Percentiles rank a stretch among this genome's conserved stretches.
These are phyloP conservation scores for Varecia variegata DNA, from an alignment of 2,797 vertebrate genomes.

Conservation along the genomic window DNA sequence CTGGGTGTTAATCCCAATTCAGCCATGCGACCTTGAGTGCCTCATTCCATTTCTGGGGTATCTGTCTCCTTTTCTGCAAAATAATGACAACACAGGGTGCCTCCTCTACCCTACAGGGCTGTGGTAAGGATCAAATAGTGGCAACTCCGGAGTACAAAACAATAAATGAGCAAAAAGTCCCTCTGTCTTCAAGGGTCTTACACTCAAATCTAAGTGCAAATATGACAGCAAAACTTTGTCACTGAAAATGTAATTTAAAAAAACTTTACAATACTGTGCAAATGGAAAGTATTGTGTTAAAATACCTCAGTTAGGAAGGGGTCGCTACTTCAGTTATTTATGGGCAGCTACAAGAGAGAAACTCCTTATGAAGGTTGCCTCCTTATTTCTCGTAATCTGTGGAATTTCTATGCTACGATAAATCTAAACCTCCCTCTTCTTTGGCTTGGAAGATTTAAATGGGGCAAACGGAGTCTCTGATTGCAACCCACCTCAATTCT, in stretches of 20 bases:
- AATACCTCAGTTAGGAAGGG: neutral
- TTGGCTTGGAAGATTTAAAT: neutral
- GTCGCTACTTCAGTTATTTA: too few relatives aligned
- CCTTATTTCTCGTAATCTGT: neutral
- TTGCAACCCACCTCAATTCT: neutral
- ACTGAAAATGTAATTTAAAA: neutral
- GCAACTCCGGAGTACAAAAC: neutral
- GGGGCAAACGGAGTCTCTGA: neutral
- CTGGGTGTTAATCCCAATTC: neutral
- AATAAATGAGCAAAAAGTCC: neutral
- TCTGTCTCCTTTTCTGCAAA: neutral
- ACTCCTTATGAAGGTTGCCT: neutral
- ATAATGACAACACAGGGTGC: neutral
- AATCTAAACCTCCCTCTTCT: neutral
- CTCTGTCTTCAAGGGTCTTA: neutral
- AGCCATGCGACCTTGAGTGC: neutral
- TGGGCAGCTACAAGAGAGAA: neutral
- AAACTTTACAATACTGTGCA: accelerated
- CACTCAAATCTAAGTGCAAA: neutral
- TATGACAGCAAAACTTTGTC: neutral
- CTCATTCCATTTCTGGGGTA: neutral
- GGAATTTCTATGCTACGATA: neutral
- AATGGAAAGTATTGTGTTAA: neutral
- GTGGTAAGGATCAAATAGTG: neutral
- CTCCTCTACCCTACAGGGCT: neutral